Conservation (phyloP, 2,113 vertebrate genomes). For the Cyanoliseus patagonus region DNA sequence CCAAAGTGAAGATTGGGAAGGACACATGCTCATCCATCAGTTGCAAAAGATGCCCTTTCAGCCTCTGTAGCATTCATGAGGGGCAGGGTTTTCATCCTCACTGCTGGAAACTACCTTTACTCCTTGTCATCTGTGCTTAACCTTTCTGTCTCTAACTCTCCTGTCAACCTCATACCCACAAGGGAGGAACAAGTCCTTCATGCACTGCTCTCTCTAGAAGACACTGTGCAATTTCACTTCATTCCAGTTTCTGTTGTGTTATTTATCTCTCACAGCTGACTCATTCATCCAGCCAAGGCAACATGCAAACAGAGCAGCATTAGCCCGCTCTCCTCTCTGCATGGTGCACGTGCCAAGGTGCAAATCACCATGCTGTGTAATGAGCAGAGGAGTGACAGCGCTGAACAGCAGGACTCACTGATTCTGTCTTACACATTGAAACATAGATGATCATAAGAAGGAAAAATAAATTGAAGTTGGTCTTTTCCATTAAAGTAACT, state of each 20-base stretch:
- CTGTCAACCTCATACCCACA: neutral
- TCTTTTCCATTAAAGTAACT: neutral
- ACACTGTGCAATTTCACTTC: neutral
- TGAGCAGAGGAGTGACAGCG: neutral
- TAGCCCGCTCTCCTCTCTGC: neutral
- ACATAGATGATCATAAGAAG: neutral
- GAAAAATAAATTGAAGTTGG: neutral
- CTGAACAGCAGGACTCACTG: neutral
- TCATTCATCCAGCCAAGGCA: neutral
- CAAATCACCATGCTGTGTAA: neutral
- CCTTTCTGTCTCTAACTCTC: neutral
- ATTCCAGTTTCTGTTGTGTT: neutral
- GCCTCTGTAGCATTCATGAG: neutral
- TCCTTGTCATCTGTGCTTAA: neutral
- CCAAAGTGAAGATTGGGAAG: neutral
- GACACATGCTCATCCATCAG: neutral
- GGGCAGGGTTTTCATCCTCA: neutral
- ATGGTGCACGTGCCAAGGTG: fast-evolving
- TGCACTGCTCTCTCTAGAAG: neutral
- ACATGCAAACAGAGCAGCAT: neutral
- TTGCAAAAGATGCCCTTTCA: neutral
- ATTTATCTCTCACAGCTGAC: neutral
- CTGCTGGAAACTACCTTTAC: neutral
- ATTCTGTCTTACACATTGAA: neutral
- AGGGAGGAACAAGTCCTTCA: neutral